Percentiles rank a stretch among this genome's conserved stretches.
These are phyloP conservation scores for Oplegnathus fasciatus DNA, from an alignment of 2,113 vertebrate species.

Conservation along the genomic window DNA sequence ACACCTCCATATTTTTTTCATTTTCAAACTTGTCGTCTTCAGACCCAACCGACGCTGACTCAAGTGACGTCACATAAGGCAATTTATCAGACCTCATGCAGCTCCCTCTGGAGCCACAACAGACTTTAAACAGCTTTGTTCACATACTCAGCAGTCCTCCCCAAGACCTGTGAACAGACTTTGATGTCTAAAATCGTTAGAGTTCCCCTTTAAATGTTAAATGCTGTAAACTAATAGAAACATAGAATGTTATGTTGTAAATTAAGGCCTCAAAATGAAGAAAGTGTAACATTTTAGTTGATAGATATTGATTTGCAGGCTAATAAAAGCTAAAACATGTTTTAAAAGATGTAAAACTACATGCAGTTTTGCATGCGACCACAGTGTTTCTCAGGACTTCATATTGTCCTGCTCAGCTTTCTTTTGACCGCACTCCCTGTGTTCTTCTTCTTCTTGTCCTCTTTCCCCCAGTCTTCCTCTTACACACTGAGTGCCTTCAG, in stretches of 20 bases:
- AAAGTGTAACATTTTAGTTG: neutral
- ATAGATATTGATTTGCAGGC: neutral
- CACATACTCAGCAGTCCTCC: neutral
- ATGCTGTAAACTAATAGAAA: neutral
- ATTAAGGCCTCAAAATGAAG: neutral
- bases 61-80: neutral
- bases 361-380: neutral
- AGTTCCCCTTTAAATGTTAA: neutral
- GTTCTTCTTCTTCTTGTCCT: slow-evolving; percentile 8
- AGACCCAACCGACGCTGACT: neutral
- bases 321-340: neutral
- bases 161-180: neutral
- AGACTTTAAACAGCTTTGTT: neutral
- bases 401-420: neutral
- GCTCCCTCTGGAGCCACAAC: neutral
- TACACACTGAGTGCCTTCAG: neutral
- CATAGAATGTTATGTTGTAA: too few relatives aligned
- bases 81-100: neutral
- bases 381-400: neutral
- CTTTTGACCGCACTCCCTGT: neutral
- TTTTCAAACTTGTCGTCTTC: neutral
- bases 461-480: slow-evolving; percentile 21
- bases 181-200: neutral
- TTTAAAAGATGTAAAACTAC: neutral
- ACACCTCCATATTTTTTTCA: neutral